Base-by-base conservation (phyloP, 1,140 invertebrate species). In the Andrena cerasifolii region DNA sequence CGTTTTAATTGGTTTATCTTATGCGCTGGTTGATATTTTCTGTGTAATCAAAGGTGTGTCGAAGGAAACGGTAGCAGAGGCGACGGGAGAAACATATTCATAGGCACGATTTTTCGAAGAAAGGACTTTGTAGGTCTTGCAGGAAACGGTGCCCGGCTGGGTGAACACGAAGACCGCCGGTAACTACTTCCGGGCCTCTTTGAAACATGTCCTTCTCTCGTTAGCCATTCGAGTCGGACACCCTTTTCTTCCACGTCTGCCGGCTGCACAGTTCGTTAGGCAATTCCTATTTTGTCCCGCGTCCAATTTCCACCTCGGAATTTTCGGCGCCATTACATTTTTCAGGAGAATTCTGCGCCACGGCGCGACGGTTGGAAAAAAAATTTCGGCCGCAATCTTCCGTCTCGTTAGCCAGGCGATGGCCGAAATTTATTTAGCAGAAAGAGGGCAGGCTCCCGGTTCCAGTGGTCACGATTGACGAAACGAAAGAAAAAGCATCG, bases 251-350 rank as follows among this genome's bases (percentile, higher is more conserved):
- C 75, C 36, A 5, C 82, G 80, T 83, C 83, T 83, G 82, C 83
- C 83, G 78, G 71, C 79, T 82, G 82, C 78, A 90, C 87, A 86
- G 90, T 91, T 91, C 89, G 88, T 91, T 91, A 90, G 86, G 83
- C 86, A 87, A 83, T 70, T 63, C 75, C 76, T 68, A 78, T 87
- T 89, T 90, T 88, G 89, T 89, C 87, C 88, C 88, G 86, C 79
- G 79, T 78, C 47, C 75, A 74, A 68, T 66, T 59, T 53, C 40
- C 59, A 65, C 47, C 43, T 43, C 68, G 49, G 47, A 70, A 84
- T 83, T 83, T 75, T 74, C 65, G 75, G 56, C 70, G 26, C 61
- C 45, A 26, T 75, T 78, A 62, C 33, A 36, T 24, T 61, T 28
- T 31, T 16, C 14, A 33, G 14, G 31, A 56, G 36, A 76, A 66